Conservation (phyloP, 2,888 invertebrate species). For the Apodemia duryi region DNA sequence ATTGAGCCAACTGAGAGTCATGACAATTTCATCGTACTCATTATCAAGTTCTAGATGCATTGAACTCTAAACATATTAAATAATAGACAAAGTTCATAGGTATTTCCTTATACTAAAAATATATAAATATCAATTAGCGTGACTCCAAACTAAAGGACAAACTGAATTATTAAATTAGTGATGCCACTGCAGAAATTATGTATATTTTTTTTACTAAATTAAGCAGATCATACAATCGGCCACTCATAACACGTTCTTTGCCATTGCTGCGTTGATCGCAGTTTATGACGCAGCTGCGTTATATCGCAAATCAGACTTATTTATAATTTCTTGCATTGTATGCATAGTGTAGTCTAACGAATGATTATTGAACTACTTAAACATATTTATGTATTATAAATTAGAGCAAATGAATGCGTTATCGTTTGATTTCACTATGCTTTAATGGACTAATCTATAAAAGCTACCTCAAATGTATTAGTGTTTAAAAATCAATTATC, state of each 20-base stretch:
- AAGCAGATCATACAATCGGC: neutral
- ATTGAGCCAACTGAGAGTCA: too few species aligned
- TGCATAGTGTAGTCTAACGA: constrained; percentile 5
- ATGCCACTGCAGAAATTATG: neutral
- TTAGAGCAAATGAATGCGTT: neutral
- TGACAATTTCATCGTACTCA: too few species aligned
- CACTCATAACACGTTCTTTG: neutral
- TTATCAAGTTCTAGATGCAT: too few species aligned
- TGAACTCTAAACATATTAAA: too few species aligned
- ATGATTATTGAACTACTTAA: neutral
- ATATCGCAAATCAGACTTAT: neutral
- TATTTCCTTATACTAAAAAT: too few species aligned
- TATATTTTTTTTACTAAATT: neutral
- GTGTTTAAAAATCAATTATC: too few species aligned
- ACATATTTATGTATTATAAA: neutral
- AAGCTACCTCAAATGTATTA: too few species aligned
- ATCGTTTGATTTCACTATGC: neutral
- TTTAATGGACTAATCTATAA: neutral
- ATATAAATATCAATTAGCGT: too few species aligned
- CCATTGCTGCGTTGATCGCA: constrained; percentile 5
- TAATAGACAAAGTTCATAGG: too few species aligned
- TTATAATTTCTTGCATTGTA: neutral
- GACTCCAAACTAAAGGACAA: too few species aligned
- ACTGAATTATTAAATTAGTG: too few species aligned
- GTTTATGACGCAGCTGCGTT: constrained; percentile 7